Conservation (phyloP, 1,140 invertebrate genomes). For the Drosophila sproati region DNA sequence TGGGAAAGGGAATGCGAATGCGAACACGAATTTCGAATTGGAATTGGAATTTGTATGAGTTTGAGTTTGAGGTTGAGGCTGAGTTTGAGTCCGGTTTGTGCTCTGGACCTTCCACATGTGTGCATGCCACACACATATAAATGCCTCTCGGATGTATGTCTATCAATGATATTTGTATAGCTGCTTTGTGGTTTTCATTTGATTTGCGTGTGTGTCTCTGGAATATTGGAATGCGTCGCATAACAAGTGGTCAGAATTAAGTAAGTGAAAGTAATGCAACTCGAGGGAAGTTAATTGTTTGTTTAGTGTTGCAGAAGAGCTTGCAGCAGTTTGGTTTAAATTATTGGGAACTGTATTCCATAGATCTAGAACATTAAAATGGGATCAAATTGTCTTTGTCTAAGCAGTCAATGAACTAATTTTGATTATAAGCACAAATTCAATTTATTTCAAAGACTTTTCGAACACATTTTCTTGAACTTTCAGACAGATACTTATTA, state of each 20-base stretch:
- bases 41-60: constrained; percentile 2
- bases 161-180: background rate
- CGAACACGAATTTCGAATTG: constrained; percentile 26
- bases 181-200: background rate
- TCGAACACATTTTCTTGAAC: too few species aligned
- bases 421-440: too few species aligned
- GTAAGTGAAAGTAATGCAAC: too few species aligned
- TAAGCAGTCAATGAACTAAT: too few species aligned
- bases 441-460: too few species aligned
- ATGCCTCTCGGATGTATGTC: background rate
- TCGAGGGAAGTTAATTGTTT: too few species aligned
- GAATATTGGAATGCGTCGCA: background rate
- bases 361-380: too few species aligned
- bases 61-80: background rate
- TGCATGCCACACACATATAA: background rate
- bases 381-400: too few species aligned
- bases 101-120: constrained; percentile 1
- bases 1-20: constrained; percentile 10
- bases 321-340: too few species aligned
- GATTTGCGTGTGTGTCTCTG: background rate
- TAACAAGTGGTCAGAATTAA: too few species aligned
- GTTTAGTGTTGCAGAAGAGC: background rate
- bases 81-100: background rate
- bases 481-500: too few species aligned
- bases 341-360: too few species aligned